Evolutionary conservation across 2,797 vertebrate genomes (phyloP), one percentile per base, ranked within the genome.

Genomic region (Xerus rutilus): DNA sequence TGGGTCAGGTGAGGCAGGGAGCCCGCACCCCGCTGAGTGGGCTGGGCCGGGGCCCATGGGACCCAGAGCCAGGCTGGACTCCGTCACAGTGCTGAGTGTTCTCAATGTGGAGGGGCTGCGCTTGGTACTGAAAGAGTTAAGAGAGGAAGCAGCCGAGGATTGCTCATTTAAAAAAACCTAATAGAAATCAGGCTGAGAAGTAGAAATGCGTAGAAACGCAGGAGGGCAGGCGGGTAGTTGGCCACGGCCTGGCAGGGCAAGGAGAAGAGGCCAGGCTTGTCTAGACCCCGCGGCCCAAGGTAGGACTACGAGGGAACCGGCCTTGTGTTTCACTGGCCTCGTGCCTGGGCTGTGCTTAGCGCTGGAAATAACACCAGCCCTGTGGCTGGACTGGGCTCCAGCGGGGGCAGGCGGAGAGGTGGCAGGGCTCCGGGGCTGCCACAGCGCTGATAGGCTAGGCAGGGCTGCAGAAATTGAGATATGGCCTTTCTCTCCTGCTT

Each of bases 61-160:
- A 65, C 91, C 96, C 93, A 84, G 86, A 93, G 65, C 92, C 95
- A 67, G 95, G 95, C 97, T 81, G 97, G 95, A 90, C 96, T 94
- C 45, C 32, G 93, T 99, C 98, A 99, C 98, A 98, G 98, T 99
- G 98, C 98, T 98, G 97, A 86, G 97, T 96, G 97, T 93, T 98
- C 97, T 96, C 97, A 91, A 96, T 76, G 97, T 93, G 95, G 97
- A 97, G 95, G 82, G 97, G 98, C 98, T 98, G 98, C 98, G 23
- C 98, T 97, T 93, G 77, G n/a, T 76, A 96, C 93, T 83, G 91
- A 96, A 97, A 98, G 97, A 72, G 95, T 85, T 98, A 98, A 98
- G 32, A 98, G 98, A 98, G 13, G 97, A 98, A 98, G 98, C 98
- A 97, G 97, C 98, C 97, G 43, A 93, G 96, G 92, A 92, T 94